Base-by-base conservation (phyloP, 2,888 invertebrate genomes). In the Furcula furcula region DNA sequence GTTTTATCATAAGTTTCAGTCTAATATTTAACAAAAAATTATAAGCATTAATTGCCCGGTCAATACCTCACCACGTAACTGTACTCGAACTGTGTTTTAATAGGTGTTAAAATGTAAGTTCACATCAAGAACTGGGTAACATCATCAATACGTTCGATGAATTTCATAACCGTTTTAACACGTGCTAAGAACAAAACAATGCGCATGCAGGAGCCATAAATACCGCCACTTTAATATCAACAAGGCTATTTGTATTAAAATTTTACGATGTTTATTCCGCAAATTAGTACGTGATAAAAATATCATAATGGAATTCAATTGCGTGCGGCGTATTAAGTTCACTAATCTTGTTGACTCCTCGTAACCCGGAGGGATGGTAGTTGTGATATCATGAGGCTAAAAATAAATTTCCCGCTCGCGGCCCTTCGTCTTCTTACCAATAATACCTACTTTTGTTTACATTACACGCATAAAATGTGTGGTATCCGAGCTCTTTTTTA, bases 361-460 rank as follows among this genome's bases (percentile, higher is more conserved):
- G 28, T 7, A 11, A 28, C 9, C 68, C 61, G 67, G 65, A 72
- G 71, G 72, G 67, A 70, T 70, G 65, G 62, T 55, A 61, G 65
- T 70, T 65, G 63, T 70, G 70, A 75, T 73, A 76, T 70, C 72
- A 66, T 54, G 50, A 46, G 50, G 57, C 69, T 80, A 79, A 77
- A 78, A 67, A 78, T 79, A 81, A 56, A 45, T 30, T 43, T 40
- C 34, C 42, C 50, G 64, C 58, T 57, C 65, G 50, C 59, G 72
- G 76, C 80, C 80, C 79, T 78, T 73, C 73, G 57, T 58, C 63
- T 63, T 42, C 46, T 36, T 40, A 52, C 61, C 59, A 64, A 70
- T 71, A 74, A 75, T 77, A 75, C n/a, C n/a, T n/a, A n/a, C 67
- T 55, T 74, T 74, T 79, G 75, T 81, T 76, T 78, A 76, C 65